Evolutionary conservation across 2,113 vertebrate genomes (phyloP), one percentile per base, ranked within the genome.

Genomic region (Carassius gibelio): DNA sequence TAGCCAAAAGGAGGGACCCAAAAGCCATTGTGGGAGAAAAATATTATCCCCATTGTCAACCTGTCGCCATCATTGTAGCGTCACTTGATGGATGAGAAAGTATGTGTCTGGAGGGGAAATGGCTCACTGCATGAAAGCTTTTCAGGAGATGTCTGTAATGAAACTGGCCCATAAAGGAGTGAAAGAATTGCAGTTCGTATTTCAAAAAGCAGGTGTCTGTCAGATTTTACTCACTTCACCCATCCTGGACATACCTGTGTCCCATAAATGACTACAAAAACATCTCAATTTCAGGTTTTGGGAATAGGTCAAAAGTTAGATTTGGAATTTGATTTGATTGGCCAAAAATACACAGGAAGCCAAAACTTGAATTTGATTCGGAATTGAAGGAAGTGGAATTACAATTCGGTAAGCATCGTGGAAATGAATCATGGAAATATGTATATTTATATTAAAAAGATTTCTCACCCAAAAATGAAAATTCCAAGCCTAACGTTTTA

Each of bases 41-140:
- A 66, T 92, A 94, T 93, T 81, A 92, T 93, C 89, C 90, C 88
- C 83, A 92, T 93, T 94, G 92, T 95, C 91, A 90, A 75, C 79
- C 17, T 82, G 90, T 83, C 84, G 89, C 77, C 30, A 82, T 91
- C 91, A 93, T 93, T 94, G 90, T 94, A 92, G 92, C 88, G 88
- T 90, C 89, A 93, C 90, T 92, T 93, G 94, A 95, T 92, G 86
- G 94, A 94, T 90, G 90, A 81, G 75, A 90, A 89, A 91, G 26
- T 62, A 23, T 81, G 15, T 75, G 77, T 45, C 86, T 79, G 88
- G 14, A 9, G 77, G 36, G 78, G 83, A 86, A 84, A 76, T 83
- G 87, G 76, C 80, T 89, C 61, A 68, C 62, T 79, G 88, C 91
- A 84, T 91, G 87, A 90, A 87, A 64, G 10, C 42, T 83, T 50